Conservation (phyloP, 2,888 invertebrate species). For the Gasteruption jaculator region DNA sequence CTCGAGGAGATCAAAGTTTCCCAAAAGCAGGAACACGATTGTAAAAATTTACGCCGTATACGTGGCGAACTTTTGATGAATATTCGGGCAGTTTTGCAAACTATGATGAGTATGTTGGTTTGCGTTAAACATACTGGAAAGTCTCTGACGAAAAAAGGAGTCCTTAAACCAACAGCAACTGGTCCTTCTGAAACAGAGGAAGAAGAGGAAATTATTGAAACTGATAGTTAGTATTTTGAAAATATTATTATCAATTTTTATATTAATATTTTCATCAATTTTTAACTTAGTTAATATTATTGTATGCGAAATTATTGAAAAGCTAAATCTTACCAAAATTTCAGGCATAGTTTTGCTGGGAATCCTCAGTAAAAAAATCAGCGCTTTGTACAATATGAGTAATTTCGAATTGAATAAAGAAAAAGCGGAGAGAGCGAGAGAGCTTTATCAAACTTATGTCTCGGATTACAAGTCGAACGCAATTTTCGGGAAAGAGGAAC, state of each 20-base stretch:
- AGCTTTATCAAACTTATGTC: conserved; percentile 41
- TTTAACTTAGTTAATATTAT: too few species aligned
- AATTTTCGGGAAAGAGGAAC: conserved; percentile 23
- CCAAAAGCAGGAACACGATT: conserved; percentile 48
- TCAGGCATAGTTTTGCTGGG: conserved; percentile 35
- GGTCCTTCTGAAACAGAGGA: conserved; percentile 11
- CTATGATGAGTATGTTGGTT: conserved; percentile 56
- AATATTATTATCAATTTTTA: conserved; percentile 1
- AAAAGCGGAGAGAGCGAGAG: conserved; percentile 33
- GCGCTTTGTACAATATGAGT: conserved; percentile 32
- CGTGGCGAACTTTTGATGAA: conserved; percentile 57
- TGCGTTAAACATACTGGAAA: conserved; percentile 30
- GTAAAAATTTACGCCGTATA: conserved; percentile 50
- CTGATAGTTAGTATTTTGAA: conserved; percentile 25
- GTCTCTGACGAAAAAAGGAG: conserved; percentile 10
- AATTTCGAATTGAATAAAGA: conserved; percentile 34
- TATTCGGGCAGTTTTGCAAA: conserved; percentile 59
- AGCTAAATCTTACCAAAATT: too few species aligned
- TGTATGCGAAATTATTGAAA: too few species aligned
- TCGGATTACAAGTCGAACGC: conserved; percentile 33
- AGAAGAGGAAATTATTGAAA: conserved; percentile 21
- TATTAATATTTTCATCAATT: too few species aligned
- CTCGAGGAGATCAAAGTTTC: conserved; percentile 52
- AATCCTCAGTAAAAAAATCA: conserved; percentile 34
- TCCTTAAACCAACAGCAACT: conserved; percentile 15